Base-by-base conservation (phyloP, 2,888 invertebrate genomes). In the Metallyticus violacea region DNA sequence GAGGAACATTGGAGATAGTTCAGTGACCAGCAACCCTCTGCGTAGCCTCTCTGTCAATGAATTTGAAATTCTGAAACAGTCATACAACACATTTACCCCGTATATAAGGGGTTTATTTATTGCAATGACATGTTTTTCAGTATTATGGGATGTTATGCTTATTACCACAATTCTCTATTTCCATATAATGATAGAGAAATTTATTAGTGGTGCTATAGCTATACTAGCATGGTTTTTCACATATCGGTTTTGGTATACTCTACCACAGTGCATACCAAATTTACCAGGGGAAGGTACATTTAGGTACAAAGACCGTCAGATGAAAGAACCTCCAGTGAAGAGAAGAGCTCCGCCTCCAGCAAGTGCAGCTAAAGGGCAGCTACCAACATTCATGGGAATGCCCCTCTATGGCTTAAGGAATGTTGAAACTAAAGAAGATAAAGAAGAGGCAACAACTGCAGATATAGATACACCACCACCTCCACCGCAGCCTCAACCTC, bases 101-200 rank as follows among this genome's bases (percentile, higher is more conserved):
- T 96, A 96, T 90, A 95, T 99, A 26, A 94, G 97, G 90, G 93
- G 94, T 7, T 91, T 96, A 26, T 95, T 98, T 89, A 94, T 98
- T 89, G 93, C 93, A 0, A 96, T 98, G 92, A 96, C 98, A 0
- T 89, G 95, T 0, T 93, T 98, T 86, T 96, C 96, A 90, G 90
- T 98, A 29, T 91, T 98, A n/a, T 99, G 98, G 98, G 98, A 99
- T 92, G 94, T 98, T 4, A 99, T 99, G 98, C 93, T 99, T 81
- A 93, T 98, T 4, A 96, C 96, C 77, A 99, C 99, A 1, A 96
- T 98, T 91, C 91, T 99, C 7, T 99, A 99, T 91, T 99, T 98
- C 92, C 99, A 99, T 91, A 96, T 97, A 84, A 97, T 99, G 96
- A 95, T 98, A 29, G 99, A 99, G 91, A 99, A 99, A 91, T 95